Evolutionary conservation across 2,888 invertebrate species (phyloP).

Genomic region (Uloborus plumipes): DNA sequence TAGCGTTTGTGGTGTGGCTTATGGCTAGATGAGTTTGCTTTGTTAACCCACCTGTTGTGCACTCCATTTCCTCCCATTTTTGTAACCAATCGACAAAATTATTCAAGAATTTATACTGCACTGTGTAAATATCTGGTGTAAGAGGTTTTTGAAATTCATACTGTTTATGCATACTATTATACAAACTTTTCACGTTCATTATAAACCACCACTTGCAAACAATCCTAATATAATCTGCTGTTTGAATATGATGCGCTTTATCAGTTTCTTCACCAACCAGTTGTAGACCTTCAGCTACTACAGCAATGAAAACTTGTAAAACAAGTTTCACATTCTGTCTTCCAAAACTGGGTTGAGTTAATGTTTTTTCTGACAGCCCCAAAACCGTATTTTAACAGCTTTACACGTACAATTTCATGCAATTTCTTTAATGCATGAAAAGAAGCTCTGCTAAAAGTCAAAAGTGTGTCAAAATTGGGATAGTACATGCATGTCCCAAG

Average conservation of each 20-base stretch:
- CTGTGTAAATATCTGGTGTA: not conserved
- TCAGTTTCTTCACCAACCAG: too few relatives aligned
- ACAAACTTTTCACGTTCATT: slow-evolving; percentile 12
- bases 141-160: slow-evolving; percentile 1
- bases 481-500: slow-evolving; percentile 1
- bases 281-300: too few relatives aligned
- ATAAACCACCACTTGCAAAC: slow-evolving; percentile 14
- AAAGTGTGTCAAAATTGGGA: slow-evolving; percentile 8
- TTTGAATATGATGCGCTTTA: not conserved
- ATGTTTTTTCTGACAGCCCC: too few relatives aligned
- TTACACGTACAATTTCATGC: too few relatives aligned
- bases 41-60: not conserved
- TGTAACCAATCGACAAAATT: slow-evolving; percentile 11
- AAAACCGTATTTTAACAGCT: too few relatives aligned
- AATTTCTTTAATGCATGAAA: slow-evolving; percentile 6
- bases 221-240: not conserved
- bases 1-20: too few relatives aligned
- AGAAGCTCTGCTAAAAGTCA: not conserved
- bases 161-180: slow-evolving; percentile 3
- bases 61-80: not conserved
- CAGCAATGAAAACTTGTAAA: too few relatives aligned
- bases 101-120: not conserved
- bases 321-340: too few relatives aligned
- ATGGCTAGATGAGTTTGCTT: too few relatives aligned
- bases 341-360: too few relatives aligned